Evolutionary conservation across 2,888 invertebrate genomes (phyloP), one percentile per base, ranked within the genome.

Genomic region (Erynnis tages): DNA sequence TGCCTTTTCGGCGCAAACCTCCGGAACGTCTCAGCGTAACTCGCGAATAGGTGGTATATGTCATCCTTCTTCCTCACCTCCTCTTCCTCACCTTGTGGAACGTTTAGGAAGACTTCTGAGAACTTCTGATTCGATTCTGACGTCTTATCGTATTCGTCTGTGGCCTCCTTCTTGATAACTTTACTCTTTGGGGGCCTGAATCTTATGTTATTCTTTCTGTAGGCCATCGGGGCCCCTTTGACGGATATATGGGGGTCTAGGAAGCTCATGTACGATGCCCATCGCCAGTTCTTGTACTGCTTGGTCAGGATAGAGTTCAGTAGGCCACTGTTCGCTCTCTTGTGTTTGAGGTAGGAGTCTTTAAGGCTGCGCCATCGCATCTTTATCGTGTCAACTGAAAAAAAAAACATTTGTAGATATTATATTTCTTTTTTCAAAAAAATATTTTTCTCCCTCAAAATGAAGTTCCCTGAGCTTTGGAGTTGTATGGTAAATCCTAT

Each of bases 1-100:
- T 37, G 37, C 8, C 37, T 37, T 37, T 37, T 37, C 1, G 37
- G 37, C 7, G 37, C 17, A 11, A 37, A 37, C 19, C 19, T 37
- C 19, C 37, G 16, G 10, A 37, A 37, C 1, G 37, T 37, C 37
- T 37, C 37, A 4, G 19, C 6, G n/a, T 37, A 37, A 10, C 37
- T 37, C 5, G 7, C 17, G 7, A 37, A 37, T 8, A 37, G 6
- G 10, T 37, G 19, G 10, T 37, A 37, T 8, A 37, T 37, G 10
- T 37, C 37, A 19, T 37, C 37, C 19, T 10, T 37, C 4, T 11
- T 37, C 19, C 11, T 11, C 2, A 4, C 6, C 19, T 19, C 19
- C 6, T 16, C 17, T 7, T 37, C 6, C 19, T 19, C 19, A 2
- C 17, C 17, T 7, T 37, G 19, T 2, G 16, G 37, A 16, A 37